phyloP scores from a whole-genome alignment of 2,888 invertebrate species.

The Cosmia trapezina region DNA sequence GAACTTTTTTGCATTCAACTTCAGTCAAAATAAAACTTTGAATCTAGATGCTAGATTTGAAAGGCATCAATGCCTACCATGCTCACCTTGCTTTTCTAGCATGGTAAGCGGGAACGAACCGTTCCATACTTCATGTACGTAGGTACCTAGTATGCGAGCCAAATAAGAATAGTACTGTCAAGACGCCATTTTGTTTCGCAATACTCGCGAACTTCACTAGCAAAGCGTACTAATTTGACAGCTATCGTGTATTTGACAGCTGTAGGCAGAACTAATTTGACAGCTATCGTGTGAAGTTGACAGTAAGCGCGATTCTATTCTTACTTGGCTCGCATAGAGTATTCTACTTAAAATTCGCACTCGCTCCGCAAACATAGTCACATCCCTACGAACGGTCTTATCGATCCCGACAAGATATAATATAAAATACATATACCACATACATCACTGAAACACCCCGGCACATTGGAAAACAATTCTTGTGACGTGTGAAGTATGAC shows the following conservation, averaged over 20 bases:
- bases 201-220: no score
- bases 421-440: slow-evolving; percentile 71
- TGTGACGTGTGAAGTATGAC: slow-evolving; percentile 70
- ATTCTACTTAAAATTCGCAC: slow-evolving; percentile 59
- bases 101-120: slow-evolving; percentile 15
- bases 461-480: slow-evolving; percentile 72
- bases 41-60: slow-evolving; percentile 27
- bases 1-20: slow-evolving; percentile 29
- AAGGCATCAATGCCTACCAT: slow-evolving; percentile 7
- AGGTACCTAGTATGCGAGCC: no score
- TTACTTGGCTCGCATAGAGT: no score
- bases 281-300: no score
- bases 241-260: no score
- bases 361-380: slow-evolving; percentile 53
- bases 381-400: slow-evolving; percentile 68
- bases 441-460: slow-evolving; percentile 60
- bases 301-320: no score
- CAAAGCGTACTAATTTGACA: no score
- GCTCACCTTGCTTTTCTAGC: slow-evolving; percentile 5
- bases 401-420: slow-evolving; percentile 75
- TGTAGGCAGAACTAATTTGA: no score
- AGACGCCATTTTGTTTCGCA: no score
- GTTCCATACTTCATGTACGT: slow-evolving; percentile 2
- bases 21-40: slow-evolving; percentile 19
- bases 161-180: no score